A percentile compares a stretch with the other conserved stretches of the same genome.
phyloP scores from a whole-genome alignment of 2,888 invertebrate species.

The Tipula lateralis region DNA sequence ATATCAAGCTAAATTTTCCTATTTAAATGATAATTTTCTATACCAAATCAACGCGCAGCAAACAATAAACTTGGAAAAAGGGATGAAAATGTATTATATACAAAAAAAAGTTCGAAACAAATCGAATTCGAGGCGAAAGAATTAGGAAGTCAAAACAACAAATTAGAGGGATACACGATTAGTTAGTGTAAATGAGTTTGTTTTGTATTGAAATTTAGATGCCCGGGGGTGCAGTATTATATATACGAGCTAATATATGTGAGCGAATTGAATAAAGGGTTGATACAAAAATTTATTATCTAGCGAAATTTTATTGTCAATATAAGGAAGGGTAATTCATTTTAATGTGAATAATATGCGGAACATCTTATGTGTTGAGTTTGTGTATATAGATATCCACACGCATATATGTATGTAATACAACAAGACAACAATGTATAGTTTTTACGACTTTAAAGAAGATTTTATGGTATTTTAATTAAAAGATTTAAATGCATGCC shows the following conservation, averaged over 20 bases:
- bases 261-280: neutral
- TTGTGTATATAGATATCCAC: too few relatives aligned
- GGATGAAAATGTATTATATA: neutral
- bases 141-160: slow-evolving; percentile 24
- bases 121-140: neutral
- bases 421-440: neutral
- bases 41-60: neutral
- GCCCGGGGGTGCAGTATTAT: neutral
- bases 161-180: slow-evolving; percentile 19
- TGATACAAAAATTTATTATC: neutral
- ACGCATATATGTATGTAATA: neutral
- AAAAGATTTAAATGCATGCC: neutral
- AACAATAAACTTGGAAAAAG: neutral
- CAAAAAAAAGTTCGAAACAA: neutral
- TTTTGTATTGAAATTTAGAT: neutral
- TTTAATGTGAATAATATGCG: neutral
- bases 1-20: neutral
- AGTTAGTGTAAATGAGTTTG: slow-evolving; percentile 11
- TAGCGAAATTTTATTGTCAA: neutral
- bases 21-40: slow-evolving; percentile 2
- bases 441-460: neutral
- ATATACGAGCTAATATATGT: neutral
- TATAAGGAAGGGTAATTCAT: neutral
- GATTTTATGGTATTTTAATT: slow-evolving; percentile 24
- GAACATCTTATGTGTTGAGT: neutral